Percentiles rank a stretch among this genome's conserved stretches.
Conservation (phyloP, 2,113 vertebrate species). For the Hypocryptadius cinnamomeus region DNA sequence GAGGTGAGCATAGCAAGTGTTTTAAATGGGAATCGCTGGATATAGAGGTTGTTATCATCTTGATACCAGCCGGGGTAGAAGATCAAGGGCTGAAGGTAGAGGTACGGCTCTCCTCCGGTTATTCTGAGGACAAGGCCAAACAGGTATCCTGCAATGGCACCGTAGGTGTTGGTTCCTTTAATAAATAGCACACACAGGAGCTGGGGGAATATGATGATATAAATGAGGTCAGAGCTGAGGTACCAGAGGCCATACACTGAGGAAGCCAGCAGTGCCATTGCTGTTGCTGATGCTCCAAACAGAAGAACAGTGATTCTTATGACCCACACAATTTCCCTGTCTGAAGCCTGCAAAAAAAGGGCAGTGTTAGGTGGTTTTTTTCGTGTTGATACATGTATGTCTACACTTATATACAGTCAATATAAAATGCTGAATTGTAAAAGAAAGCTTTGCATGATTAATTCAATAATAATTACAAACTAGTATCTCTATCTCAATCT, state of each 20-base stretch:
- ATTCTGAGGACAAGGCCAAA: conserved; percentile 88
- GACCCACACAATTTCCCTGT: conserved; percentile 92
- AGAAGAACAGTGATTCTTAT: conserved; percentile 90
- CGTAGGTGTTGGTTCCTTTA: conserved; percentile 94
- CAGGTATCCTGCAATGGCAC: conserved; percentile 86
- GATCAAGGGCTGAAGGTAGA: conserved; percentile 89
- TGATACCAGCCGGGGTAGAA: conserved; percentile 86
- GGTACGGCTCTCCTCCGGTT: conserved; percentile 91
- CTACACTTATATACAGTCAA: not conserved
- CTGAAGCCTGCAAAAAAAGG: conserved; percentile 84
- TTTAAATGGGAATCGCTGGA: conserved; percentile 93
- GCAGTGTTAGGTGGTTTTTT: not conserved
- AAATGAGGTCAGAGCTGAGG: conserved; percentile 94
- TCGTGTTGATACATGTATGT: not conserved
- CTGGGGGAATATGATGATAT: conserved; percentile 97
- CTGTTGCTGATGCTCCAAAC: conserved; percentile 90
- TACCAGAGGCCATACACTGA: conserved; percentile 97
- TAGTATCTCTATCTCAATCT: not conserved
- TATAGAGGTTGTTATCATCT: conserved; percentile 75
- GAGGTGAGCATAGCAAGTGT: conserved; percentile 88
- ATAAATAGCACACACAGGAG: conserved; percentile 92
- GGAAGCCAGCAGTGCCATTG: conserved; percentile 90
- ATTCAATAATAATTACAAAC: not conserved
- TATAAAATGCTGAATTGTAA: not conserved
- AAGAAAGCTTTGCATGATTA: not conserved